A percentile compares a stretch with the other conserved stretches of the same genome.
Conservation (phyloP, 2,113 vertebrate genomes). For the Rhea pennata region DNA sequence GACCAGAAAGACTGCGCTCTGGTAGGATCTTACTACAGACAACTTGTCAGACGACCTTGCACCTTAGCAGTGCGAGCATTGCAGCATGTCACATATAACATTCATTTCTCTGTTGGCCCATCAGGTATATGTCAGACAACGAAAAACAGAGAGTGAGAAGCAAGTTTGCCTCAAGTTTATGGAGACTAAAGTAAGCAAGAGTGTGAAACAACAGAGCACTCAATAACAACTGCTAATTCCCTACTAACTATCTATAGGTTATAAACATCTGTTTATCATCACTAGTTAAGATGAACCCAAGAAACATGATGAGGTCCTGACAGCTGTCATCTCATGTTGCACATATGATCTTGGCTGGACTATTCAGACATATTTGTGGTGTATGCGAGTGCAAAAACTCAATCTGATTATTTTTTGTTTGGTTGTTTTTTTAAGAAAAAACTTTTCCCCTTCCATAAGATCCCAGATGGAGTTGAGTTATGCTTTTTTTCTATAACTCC, state of each 20-base stretch:
- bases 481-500: not conserved
- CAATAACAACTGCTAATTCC: not conserved
- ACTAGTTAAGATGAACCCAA: not conserved
- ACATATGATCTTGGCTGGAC: not conserved
- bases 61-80: not conserved
- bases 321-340: not conserved
- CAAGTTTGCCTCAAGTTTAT: not conserved
- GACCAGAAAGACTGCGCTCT: not conserved
- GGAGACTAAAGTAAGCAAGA: not conserved
- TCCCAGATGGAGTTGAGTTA: not conserved
- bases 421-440: not conserved
- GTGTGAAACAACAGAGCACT: not conserved
- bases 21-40: not conserved
- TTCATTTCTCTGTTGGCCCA: not conserved
- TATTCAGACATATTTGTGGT: not conserved
- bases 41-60: not conserved
- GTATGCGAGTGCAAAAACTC: not conserved
- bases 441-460: rapidly evolving
- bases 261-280: not conserved
- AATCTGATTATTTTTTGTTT: not conserved
- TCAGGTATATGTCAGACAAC: not conserved
- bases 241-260: too few relatives aligned
- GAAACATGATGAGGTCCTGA: not conserved
- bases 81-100: not conserved
- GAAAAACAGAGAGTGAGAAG: not conserved